Percentiles rank a stretch among this genome's conserved stretches.
Evolutionary conservation across 64 coral and sea anemone species (phyloP).

Genomic region (Montipora cactus): DNA sequence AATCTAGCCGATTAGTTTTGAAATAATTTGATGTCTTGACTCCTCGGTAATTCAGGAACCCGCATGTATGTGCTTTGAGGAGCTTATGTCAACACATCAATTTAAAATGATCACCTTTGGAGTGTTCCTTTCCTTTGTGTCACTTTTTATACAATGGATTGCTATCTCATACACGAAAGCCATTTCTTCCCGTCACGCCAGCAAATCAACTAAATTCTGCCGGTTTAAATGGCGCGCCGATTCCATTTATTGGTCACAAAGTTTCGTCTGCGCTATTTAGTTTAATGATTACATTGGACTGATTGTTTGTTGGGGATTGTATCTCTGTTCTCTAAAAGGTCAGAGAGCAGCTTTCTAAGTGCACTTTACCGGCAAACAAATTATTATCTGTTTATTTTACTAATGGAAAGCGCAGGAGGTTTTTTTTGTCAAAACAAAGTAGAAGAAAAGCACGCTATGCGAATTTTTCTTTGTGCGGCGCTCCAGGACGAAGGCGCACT

Average conservation of each 20-base stretch:
- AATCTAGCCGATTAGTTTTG: too few species aligned
- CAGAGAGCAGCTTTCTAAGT: slow-evolving; percentile 49
- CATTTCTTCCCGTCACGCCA: background rate
- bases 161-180: slow-evolving; percentile 42
- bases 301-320: background rate
- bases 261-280: background rate
- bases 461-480: background rate
- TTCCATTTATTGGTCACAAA: background rate
- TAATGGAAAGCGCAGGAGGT: slow-evolving; percentile 23
- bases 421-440: slow-evolving; percentile 22
- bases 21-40: background rate
- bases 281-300: background rate
- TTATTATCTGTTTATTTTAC: slow-evolving; percentile 54
- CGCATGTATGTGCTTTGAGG: slow-evolving; percentile 18
- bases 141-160: slow-evolving; percentile 47
- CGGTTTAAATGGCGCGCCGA: background rate
- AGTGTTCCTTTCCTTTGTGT: slow-evolving; percentile 54
- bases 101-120: slow-evolving; percentile 24
- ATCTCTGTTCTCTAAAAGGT: slow-evolving; percentile 8
- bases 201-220: background rate
- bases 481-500: background rate
- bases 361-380: slow-evolving; percentile 35
- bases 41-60: slow-evolving; percentile 39
- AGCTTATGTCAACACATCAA: slow-evolving; percentile 48
- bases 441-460: slow-evolving; percentile 24